phyloP scores from a whole-genome alignment of 2,797 vertebrate species.

The Malurus leucopterus region DNA sequence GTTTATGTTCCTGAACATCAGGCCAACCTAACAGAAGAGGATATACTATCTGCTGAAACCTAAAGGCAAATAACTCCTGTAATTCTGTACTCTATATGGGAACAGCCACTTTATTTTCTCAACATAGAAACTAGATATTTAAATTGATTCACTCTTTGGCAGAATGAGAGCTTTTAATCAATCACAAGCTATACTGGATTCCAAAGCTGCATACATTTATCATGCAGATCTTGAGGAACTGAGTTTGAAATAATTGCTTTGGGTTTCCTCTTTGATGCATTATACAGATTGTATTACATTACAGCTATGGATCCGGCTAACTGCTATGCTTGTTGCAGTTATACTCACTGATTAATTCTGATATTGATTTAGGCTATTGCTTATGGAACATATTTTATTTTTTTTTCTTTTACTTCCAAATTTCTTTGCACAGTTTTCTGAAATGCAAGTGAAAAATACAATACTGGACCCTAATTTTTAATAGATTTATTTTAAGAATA shows the following conservation, averaged over 20 bases:
- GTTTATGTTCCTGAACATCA: background rate
- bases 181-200: background rate
- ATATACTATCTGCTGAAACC: background rate
- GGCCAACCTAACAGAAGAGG: background rate
- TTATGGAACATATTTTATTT: background rate
- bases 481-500: background rate
- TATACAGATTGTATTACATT: background rate
- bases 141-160: background rate
- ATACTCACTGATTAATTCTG: background rate
- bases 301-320: background rate
- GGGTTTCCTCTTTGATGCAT: background rate
- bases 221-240: background rate
- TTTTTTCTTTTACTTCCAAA: background rate
- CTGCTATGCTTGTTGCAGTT: background rate
- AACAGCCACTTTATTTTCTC: background rate
- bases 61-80: background rate
- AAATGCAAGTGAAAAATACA: background rate
- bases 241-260: background rate
- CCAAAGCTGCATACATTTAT: background rate
- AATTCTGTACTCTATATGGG: background rate
- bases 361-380: background rate
- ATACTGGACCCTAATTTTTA: background rate
- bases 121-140: background rate
- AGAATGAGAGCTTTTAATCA: background rate
- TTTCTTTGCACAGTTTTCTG: background rate